Conservation (phyloP, 2,888 invertebrate species). For the Rhodophaea formosa region DNA sequence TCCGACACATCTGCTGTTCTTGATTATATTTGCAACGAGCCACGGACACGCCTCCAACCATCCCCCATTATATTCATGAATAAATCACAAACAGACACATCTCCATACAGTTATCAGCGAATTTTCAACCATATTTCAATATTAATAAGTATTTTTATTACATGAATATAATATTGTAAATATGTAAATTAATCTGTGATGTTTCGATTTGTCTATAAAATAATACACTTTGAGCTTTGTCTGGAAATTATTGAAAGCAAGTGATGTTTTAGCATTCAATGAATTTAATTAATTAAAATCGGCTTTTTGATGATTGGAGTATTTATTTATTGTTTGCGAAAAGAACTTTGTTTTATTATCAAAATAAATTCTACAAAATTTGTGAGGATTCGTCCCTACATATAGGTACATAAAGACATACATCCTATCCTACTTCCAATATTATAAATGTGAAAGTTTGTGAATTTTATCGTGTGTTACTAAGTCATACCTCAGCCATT, state of each 20-base stretch:
- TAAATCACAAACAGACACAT: slow-evolving; percentile 45
- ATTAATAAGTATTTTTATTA: slow-evolving; percentile 24
- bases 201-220: slow-evolving; percentile 76
- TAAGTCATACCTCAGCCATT: too few species aligned
- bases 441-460: too few species aligned
- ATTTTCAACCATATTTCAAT: slow-evolving; percentile 34
- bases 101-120: slow-evolving; percentile 27
- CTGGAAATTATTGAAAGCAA: slow-evolving; percentile 70
- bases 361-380: too few species aligned
- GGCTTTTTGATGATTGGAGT: slow-evolving; percentile 52
- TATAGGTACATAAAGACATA: too few species aligned
- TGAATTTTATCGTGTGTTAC: too few species aligned
- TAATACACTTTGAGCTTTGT: slow-evolving; percentile 80
- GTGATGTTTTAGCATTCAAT: slow-evolving; percentile 73
- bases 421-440: too few species aligned
- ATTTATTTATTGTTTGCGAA: slow-evolving; percentile 32
- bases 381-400: too few species aligned
- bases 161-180: slow-evolving; percentile 32
- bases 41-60: slow-evolving; percentile 74
- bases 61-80: slow-evolving; percentile 69
- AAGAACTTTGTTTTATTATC: too few species aligned
- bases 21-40: slow-evolving; percentile 79
- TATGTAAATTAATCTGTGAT: slow-evolving; percentile 52
- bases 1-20: slow-evolving; percentile 50
- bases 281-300: slow-evolving; percentile 77